These are phyloP conservation scores for Callionymus lyra DNA, from an alignment of 2,113 vertebrate genomes.

Conservation along the genomic window DNA sequence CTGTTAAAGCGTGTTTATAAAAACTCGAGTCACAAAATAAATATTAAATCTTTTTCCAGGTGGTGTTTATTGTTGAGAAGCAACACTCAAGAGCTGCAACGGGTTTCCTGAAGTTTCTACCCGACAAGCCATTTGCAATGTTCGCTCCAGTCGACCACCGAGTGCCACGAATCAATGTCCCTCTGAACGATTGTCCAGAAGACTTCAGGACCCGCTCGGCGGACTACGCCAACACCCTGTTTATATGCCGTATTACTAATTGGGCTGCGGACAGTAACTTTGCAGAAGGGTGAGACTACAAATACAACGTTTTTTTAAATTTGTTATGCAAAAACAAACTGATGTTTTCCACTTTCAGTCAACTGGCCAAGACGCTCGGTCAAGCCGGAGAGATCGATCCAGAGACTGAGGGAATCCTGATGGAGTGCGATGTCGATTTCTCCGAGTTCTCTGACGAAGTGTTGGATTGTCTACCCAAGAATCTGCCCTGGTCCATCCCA, in stretches of 20 bases:
- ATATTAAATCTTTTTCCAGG: slow-evolving; percentile 69
- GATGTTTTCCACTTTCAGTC: slow-evolving; percentile 60
- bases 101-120: slow-evolving; percentile 83
- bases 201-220: slow-evolving; percentile 73
- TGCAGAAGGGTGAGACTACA: slow-evolving; percentile 77
- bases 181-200: slow-evolving; percentile 78
- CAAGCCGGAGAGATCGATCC: slow-evolving; percentile 94
- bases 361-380: slow-evolving; percentile 82
- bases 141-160: slow-evolving; percentile 94
- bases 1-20: too few species aligned
- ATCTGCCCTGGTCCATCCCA: slow-evolving; percentile 81
- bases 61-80: slow-evolving; percentile 87
- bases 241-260: slow-evolving; percentile 84
- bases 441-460: slow-evolving; percentile 82
- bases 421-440: slow-evolving; percentile 86
- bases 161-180: slow-evolving; percentile 83
- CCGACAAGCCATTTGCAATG: slow-evolving; percentile 83
- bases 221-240: slow-evolving; percentile 77
- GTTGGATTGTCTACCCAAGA: slow-evolving; percentile 79
- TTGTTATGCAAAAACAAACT: too few species aligned
- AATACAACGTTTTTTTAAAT: not conserved
- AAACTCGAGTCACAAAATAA: too few species aligned
- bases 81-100: slow-evolving; percentile 89
- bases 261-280: slow-evolving; percentile 87
- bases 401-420: slow-evolving; percentile 91